Evolutionary conservation across 1,140 invertebrate genomes (phyloP).

Genomic region (Ostrea denselamellosa): DNA sequence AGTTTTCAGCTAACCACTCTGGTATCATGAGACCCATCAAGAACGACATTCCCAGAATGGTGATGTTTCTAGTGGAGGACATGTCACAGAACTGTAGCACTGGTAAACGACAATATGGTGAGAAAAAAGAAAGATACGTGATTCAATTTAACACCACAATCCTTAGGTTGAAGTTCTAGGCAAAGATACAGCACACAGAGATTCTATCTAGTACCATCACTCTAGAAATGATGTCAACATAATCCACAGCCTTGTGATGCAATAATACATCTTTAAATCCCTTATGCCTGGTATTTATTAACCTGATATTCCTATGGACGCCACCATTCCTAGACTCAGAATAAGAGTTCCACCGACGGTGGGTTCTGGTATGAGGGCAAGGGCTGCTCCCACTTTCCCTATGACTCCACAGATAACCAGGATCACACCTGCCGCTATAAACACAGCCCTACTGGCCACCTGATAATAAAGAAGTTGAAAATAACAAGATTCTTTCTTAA

Average conservation of each 20-base stretch:
- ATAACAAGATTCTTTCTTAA: too few species aligned
- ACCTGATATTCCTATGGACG: slow-evolving; percentile 68
- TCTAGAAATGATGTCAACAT: too few species aligned
- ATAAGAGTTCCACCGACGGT: slow-evolving; percentile 85
- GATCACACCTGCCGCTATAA: slow-evolving; percentile 86
- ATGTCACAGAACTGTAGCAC: slow-evolving; percentile 90
- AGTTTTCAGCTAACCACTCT: slow-evolving; percentile 83
- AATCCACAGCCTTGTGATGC: too few species aligned
- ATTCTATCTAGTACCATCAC: too few species aligned
- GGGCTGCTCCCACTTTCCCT: slow-evolving; percentile 90
- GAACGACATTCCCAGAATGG: slow-evolving; percentile 91
- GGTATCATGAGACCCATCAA: slow-evolving; percentile 90
- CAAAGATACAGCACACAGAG: too few species aligned
- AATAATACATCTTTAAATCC: too few species aligned
- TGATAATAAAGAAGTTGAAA: slow-evolving; percentile 37
- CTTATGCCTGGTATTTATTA: neutral
- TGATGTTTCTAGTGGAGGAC: slow-evolving; percentile 88
- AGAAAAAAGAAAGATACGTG: neutral
- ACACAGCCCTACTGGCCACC: slow-evolving; percentile 66
- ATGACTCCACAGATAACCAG: slow-evolving; percentile 85
- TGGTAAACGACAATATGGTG: neutral
- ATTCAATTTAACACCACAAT: too few species aligned
- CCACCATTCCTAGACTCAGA: slow-evolving; percentile 72
- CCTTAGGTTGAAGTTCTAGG: too few species aligned
- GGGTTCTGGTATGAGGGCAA: slow-evolving; percentile 92